Evolutionary conservation across 2,113 vertebrate species (phyloP), one percentile per base, ranked within the genome.

Genomic region (Podarcis muralis): DNA sequence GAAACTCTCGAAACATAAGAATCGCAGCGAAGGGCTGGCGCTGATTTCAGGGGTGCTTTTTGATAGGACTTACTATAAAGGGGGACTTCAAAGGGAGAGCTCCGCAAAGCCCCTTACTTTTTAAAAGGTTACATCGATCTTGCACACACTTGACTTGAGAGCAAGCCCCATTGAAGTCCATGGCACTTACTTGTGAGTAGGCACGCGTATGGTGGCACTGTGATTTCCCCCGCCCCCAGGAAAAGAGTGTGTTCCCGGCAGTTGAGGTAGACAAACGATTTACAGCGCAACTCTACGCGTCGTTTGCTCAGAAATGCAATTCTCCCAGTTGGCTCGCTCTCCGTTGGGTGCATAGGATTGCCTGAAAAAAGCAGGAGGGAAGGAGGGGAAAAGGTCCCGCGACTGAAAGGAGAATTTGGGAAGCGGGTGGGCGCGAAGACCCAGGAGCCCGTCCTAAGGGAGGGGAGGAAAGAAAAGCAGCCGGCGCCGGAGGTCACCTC

Each of bases 401-500:
- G n/a, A 74, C 62, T 6, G 30, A 57, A 37, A 11, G 18, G 53
- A 9, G 6, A n/a, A 80, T 6, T 57, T 57, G 48, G 53, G 43
- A 40, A 35, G 18, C 2, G 6, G 22, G 59, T 3, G 23, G 16
- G 18, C 6, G 18, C 6, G 37, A 53, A 72, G 37, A 43, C 5
- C 18, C 37, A 69, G 37, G 62, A 57, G 40, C 32, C 48, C 3
- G 9, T 13, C 5, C 37, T 11, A 20, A 23, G 27, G 66, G 30
- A 35, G 5, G 25, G 66, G 25, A n/a, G 25, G 18, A 13, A 22
- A 18, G 62, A 48, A 68, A 6, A 12, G 37, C 6, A 62, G 37
- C 43, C n/a, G 1, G 48, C 81, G 59, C 53, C 22, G 69, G 76
- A 69, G 89, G 87, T 84, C 79, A 82, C 89, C 79, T 68, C 35